phyloP scores from a whole-genome alignment of 2,888 invertebrate genomes.

The Polydesmus complanatus region DNA sequence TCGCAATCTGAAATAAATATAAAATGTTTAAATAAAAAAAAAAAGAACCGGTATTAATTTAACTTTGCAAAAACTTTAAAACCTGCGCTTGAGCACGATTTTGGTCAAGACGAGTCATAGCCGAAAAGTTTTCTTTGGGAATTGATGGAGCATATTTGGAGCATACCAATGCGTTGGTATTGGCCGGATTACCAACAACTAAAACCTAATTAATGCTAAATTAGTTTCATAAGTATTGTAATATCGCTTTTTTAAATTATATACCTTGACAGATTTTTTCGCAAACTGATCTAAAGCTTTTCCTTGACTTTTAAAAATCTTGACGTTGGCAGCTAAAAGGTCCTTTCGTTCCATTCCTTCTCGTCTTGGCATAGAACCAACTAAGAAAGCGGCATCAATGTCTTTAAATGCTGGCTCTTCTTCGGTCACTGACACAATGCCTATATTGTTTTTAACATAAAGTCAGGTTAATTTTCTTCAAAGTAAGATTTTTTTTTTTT shows the following conservation, averaged over 20 bases:
- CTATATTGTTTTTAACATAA: slow-evolving; percentile 29
- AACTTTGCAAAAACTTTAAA: background rate
- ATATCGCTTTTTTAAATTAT: background rate
- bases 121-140: slow-evolving; percentile 88
- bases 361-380: slow-evolving; percentile 95
- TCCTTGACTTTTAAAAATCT: slow-evolving; percentile 91
- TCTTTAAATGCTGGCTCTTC: slow-evolving; percentile 87
- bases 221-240: background rate
- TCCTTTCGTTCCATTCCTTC: slow-evolving; percentile 99
- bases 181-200: slow-evolving; percentile 98
- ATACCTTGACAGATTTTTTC: slow-evolving; percentile 77
- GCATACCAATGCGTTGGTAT: slow-evolving; percentile 93
- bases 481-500: no score
- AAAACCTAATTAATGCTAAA: slow-evolving; percentile 34
- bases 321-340: slow-evolving; percentile 89
- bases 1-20: slow-evolving; percentile 32
- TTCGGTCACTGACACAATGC: slow-evolving; percentile 71
- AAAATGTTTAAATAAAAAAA: background rate
- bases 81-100: slow-evolving; percentile 86
- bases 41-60: background rate
- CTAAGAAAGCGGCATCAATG: slow-evolving; percentile 88
- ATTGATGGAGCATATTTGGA: slow-evolving; percentile 91
- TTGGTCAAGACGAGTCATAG: slow-evolving; percentile 96
- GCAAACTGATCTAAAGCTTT: slow-evolving; percentile 80
- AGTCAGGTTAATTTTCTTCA: background rate